phyloP scores from a whole-genome alignment of 2,888 invertebrate species.

The Plebejus melissa region DNA sequence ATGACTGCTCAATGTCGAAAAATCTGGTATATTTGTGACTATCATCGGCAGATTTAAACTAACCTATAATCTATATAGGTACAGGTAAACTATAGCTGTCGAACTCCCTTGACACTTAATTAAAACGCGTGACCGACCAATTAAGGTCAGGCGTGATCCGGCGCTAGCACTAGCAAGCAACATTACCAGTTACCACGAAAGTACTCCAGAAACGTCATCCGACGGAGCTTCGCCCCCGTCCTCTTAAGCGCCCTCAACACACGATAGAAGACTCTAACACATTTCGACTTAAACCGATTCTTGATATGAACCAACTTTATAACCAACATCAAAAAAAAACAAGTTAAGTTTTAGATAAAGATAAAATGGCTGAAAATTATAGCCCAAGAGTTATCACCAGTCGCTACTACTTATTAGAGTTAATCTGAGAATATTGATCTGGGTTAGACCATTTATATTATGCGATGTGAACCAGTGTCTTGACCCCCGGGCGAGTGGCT shows the following conservation, averaged over 20 bases:
- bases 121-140: slow-evolving; percentile 3
- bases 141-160: slow-evolving; percentile 3
- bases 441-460: slow-evolving; percentile 11
- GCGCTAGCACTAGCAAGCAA: background rate
- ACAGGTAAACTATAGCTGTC: slow-evolving; percentile 7
- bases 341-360: too few species aligned
- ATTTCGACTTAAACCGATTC: background rate
- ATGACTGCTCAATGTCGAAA: background rate
- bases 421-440: slow-evolving; percentile 13
- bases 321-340: background rate
- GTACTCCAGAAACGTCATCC: background rate
- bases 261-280: background rate
- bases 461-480: background rate
- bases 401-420: background rate
- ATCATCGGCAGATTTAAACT: background rate
- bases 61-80: background rate
- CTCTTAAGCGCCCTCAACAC: background rate
- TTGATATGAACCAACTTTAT: slow-evolving; percentile 1
- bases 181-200: slow-evolving; percentile 6
- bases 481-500: background rate
- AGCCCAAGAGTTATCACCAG: background rate
- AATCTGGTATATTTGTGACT: background rate
- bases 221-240: background rate
- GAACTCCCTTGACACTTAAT: background rate
- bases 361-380: background rate